A percentile compares a stretch with the other conserved stretches of the same genome.
Conservation (phyloP, 2,113 vertebrate genomes). For the Heptranchias perlo region DNA sequence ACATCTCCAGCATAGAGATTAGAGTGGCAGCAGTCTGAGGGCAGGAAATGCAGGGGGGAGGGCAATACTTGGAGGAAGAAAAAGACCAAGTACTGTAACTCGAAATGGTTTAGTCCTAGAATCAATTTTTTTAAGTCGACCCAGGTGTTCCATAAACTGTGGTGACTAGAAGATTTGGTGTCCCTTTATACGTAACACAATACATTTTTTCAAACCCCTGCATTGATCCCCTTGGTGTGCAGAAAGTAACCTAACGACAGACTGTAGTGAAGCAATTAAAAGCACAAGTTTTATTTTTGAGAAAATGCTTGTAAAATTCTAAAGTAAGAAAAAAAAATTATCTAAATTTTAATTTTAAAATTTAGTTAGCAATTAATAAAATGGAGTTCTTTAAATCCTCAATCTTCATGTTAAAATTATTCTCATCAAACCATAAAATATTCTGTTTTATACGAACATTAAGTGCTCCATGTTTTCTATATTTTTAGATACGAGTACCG, state of each 20-base stretch:
- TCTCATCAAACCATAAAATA: background rate
- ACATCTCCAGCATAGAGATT: background rate
- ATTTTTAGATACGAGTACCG: conserved; percentile 85
- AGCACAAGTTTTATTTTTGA: background rate
- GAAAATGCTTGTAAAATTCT: background rate
- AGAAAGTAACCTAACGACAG: background rate
- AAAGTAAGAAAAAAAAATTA: background rate
- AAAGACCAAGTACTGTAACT: background rate
- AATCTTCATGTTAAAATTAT: background rate
- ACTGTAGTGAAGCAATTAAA: background rate
- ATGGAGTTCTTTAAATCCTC: background rate
- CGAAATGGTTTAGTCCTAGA: background rate
- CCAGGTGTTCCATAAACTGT: background rate
- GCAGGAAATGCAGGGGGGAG: too few relatives aligned
- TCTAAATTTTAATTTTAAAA: background rate
- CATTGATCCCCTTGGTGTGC: background rate
- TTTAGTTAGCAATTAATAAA: background rate
- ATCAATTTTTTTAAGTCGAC: background rate
- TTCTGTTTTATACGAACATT: conserved; percentile 21
- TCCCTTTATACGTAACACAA: background rate
- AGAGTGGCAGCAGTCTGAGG: background rate
- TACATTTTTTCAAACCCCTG: background rate
- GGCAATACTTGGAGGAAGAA: background rate
- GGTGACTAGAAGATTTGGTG: background rate
- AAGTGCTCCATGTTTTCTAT: background rate